Evolutionary conservation across 64 coral and sea anemone species (phyloP), one percentile per base, ranked within the genome.

Genomic region (Dendrophyllia cribrosa): DNA sequence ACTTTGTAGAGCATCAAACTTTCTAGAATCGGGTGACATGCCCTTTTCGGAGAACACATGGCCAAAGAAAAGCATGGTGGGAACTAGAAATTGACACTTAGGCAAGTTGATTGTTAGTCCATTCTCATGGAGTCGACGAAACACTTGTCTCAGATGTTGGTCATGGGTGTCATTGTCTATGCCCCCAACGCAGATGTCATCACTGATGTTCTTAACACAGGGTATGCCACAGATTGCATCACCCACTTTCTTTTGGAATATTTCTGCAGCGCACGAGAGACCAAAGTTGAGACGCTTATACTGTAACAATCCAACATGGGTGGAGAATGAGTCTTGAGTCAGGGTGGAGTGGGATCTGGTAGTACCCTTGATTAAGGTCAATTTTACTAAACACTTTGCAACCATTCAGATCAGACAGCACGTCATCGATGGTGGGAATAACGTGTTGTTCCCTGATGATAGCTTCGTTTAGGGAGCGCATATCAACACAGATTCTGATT

Each of bases 21-120:
- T n/a, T n/a, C 76, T 92, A 22, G 89, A 82, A 47, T 92, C 90
- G 8, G 90, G 61, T 83, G 90, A 92, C 62, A 92, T 92, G n/a
- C 82, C 90, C 75, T 92, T 78, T 72, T 86, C 90, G 3, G 90
- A 86, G 70, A 92, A 92, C 44, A 92, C 73, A 66, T 92, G 60
- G 48, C 82, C 90, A 74, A 92, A 70, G 16, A 92, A 92, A 69
- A 93, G 80, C 89, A 91, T 84, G 16, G 65, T 92, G 34, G 90
- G 55, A 65, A 76, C 90, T 71, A 68, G 23, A 75, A 92, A 92
- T 43, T 85, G 69, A 85, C 90, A 92, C 56, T 90, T 90, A 55
- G 89, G 22, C 3, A 91, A 73, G 24, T 83, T 83, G 10, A 83
- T 91, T 21, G 78, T 83, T 22, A 91, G n/a, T 19, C 78, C 89